A percentile compares a stretch with the other conserved stretches of the same genome.
phyloP scores from a whole-genome alignment of 2,113 vertebrate genomes.

The Fregetta grallaria region DNA sequence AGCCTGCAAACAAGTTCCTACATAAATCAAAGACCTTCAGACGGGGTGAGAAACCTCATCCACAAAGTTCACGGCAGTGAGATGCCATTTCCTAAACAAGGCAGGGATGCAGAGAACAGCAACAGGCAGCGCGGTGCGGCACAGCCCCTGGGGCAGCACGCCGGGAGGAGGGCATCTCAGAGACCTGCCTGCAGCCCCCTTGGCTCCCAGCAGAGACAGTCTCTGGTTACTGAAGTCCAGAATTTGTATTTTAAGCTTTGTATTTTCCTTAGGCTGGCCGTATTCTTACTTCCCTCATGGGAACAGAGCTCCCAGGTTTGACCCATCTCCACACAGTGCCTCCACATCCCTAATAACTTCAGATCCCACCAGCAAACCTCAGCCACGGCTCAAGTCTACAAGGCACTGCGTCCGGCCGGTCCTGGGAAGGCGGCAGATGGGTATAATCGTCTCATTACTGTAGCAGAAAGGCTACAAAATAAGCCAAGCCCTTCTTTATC shows the following conservation, averaged over 20 bases:
- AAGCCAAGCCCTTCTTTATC: neutral
- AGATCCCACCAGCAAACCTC: neutral
- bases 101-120: neutral
- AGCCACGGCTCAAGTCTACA: rapidly evolving
- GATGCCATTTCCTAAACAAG: neutral
- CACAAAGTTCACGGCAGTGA: neutral
- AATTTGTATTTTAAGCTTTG: neutral
- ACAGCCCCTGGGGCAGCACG: neutral
- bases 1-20: neutral
- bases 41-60: neutral
- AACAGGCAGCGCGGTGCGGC: neutral
- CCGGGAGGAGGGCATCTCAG: neutral
- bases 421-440: neutral
- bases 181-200: neutral
- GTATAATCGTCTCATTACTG: neutral
- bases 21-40: neutral
- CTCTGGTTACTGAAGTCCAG: neutral
- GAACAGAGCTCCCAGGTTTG: neutral
- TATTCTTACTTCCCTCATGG: neutral
- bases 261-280: neutral
- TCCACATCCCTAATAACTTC: neutral
- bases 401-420: rapidly evolving
- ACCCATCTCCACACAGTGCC: neutral
- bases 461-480: neutral
- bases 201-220: rapidly evolving